Evolutionary conservation across 2,797 vertebrate genomes (phyloP).

Genomic region (Acanthiza pusilla): DNA sequence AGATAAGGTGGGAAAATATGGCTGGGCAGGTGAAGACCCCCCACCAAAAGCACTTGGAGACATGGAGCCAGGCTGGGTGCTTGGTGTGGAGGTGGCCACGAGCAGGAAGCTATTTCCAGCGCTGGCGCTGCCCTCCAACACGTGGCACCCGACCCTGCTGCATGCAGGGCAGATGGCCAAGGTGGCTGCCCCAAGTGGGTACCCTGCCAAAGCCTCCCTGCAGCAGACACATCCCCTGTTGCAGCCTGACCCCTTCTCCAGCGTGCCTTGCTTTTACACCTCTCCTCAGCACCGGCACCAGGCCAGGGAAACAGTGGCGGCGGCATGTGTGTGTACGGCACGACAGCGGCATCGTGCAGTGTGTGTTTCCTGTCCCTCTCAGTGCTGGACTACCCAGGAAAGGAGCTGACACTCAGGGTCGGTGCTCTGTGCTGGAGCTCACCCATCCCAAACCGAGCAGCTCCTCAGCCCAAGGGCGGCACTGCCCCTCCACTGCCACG

Average conservation of each 20-base stretch:
- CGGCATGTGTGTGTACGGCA: rapidly evolving
- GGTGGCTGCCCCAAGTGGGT: neutral
- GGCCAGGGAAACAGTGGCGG: neutral
- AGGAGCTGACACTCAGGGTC: rapidly evolving
- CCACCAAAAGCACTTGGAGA: neutral
- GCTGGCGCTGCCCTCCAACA: rapidly evolving
- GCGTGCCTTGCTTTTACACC: neutral
- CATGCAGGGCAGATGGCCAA: neutral
- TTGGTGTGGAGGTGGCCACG: rapidly evolving
- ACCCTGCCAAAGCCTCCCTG: neutral
- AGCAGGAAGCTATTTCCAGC: neutral
- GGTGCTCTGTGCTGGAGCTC: rapidly evolving
- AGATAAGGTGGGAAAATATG: rapidly evolving
- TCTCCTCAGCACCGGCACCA: neutral
- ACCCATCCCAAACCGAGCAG: neutral
- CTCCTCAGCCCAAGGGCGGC: rapidly evolving
- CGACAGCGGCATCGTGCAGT: neutral
- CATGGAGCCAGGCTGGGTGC: neutral
- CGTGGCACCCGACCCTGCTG: neutral
- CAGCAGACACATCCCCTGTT: neutral
- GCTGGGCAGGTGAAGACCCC: neutral
- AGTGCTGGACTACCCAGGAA: rapidly evolving
- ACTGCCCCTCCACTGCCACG: rapidly evolving
- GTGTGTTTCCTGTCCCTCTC: neutral
- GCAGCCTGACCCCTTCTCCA: neutral